A percentile compares a stretch with the other conserved stretches of the same genome.
Conservation (phyloP, 2,888 invertebrate species). For the Aphrophora alni region DNA sequence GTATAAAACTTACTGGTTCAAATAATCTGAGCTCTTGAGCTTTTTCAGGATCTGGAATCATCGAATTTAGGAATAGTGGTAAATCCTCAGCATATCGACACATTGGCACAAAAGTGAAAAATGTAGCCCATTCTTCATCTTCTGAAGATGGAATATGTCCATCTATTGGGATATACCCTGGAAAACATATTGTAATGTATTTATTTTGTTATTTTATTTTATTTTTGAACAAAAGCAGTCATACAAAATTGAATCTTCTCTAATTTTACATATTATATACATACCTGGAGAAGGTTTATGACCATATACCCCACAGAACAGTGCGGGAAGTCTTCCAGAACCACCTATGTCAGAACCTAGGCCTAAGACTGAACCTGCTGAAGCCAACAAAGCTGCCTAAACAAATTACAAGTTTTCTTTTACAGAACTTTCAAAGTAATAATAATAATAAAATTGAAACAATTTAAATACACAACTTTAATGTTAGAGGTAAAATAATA, state of each 20-base stretch:
- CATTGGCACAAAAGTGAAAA: slow-evolving; percentile 85
- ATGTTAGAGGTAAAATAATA: too few relatives aligned
- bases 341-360: slow-evolving; percentile 91
- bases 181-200: too few relatives aligned
- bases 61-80: slow-evolving; percentile 72
- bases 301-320: slow-evolving; percentile 91
- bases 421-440: not conserved
- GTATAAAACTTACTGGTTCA: slow-evolving; percentile 58
- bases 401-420: not conserved
- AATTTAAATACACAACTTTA: not conserved
- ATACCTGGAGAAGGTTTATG: slow-evolving; percentile 72
- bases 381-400: slow-evolving; percentile 74
- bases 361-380: slow-evolving; percentile 82
- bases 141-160: slow-evolving; percentile 73
- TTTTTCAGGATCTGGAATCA: slow-evolving; percentile 62
- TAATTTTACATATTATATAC: too few relatives aligned
- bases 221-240: too few relatives aligned
- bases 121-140: slow-evolving; percentile 68
- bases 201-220: too few relatives aligned
- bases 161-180: slow-evolving; percentile 64
- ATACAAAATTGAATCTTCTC: too few relatives aligned
- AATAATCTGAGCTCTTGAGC: slow-evolving; percentile 60
- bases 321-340: slow-evolving; percentile 85
- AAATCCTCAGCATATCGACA: slow-evolving; percentile 87
- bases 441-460: not conserved